Percentiles rank a stretch among this genome's conserved stretches.
phyloP scores from a whole-genome alignment of 2,113 vertebrate genomes.

The Hyperoodon ampullatus region DNA sequence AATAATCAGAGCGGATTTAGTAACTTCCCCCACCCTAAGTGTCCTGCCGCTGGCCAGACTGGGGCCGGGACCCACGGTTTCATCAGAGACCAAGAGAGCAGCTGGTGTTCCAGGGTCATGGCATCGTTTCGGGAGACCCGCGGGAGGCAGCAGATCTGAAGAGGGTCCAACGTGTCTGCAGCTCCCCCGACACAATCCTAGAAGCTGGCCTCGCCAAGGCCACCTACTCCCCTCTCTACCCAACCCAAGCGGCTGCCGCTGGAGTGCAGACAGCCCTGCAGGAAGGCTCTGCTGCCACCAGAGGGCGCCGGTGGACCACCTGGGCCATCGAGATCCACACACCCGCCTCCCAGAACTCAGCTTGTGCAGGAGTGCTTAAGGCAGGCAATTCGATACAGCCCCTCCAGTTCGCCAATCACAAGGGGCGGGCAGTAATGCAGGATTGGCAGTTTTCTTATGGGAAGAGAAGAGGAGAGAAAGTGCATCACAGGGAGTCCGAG shows the following conservation, averaged over 20 bases:
- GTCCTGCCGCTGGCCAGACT: not conserved
- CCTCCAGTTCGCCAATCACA: not conserved
- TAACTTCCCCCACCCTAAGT: too few species aligned
- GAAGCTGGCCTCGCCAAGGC: not conserved
- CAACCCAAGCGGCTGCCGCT: accelerated
- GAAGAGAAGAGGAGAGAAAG: not conserved
- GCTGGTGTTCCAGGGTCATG: not conserved
- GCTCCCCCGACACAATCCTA: not conserved
- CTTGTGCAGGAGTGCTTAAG: not conserved
- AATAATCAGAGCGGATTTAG: not conserved
- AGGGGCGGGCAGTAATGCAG: accelerated
- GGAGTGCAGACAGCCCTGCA: not conserved
- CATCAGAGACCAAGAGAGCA: not conserved
- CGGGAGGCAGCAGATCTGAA: not conserved
- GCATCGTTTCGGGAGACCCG: not conserved
- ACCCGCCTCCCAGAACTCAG: not conserved
- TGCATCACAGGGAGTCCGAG: not conserved
- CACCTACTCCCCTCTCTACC: not conserved
- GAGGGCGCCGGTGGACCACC: slow-evolving; percentile 10
- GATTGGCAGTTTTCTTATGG: not conserved
- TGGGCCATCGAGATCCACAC: not conserved
- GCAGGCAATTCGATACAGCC: not conserved
- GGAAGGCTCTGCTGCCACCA: slow-evolving; percentile 30
- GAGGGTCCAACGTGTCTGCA: not conserved
- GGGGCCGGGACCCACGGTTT: not conserved